A percentile compares a stretch with the other conserved stretches of the same genome.
phyloP scores from a whole-genome alignment of 1,140 invertebrate species.

The Diplogasteroides magnus region DNA sequence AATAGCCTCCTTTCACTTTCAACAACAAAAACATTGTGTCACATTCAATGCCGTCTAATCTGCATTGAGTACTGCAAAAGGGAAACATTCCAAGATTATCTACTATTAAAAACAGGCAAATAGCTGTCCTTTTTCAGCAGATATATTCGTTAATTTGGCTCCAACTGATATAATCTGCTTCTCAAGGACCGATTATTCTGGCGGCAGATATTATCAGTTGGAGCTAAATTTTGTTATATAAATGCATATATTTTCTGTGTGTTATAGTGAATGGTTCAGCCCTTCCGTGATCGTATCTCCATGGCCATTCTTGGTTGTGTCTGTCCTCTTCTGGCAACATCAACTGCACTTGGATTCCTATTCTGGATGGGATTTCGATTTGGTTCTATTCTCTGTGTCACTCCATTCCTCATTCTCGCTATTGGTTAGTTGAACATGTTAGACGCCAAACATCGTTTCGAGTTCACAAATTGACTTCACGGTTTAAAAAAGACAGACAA shows the following conservation, averaged over 20 bases:
- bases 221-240: no score
- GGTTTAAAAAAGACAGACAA: not conserved
- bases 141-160: no score
- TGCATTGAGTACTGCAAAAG: no score
- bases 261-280: slow-evolving; percentile 12
- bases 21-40: no score
- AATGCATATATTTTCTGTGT: no score
- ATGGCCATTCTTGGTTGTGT: slow-evolving; percentile 38
- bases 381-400: slow-evolving; percentile 44
- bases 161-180: no score
- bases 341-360: slow-evolving; percentile 39
- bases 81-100: no score
- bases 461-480: not conserved
- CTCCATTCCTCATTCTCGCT: slow-evolving; percentile 44
- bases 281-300: not conserved
- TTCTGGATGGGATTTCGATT: slow-evolving; percentile 48
- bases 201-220: no score
- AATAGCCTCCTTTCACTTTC: slow-evolving; percentile 1
- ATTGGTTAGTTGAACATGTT: slow-evolving; percentile 43
- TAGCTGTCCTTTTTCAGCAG: no score
- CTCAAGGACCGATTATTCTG: no score
- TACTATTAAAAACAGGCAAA: no score
- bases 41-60: no score
- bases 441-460: not conserved
- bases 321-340: slow-evolving; percentile 44